These are phyloP conservation scores for Mimachlamys varia DNA, from an alignment of 2,888 invertebrate species.

Conservation along the genomic window DNA sequence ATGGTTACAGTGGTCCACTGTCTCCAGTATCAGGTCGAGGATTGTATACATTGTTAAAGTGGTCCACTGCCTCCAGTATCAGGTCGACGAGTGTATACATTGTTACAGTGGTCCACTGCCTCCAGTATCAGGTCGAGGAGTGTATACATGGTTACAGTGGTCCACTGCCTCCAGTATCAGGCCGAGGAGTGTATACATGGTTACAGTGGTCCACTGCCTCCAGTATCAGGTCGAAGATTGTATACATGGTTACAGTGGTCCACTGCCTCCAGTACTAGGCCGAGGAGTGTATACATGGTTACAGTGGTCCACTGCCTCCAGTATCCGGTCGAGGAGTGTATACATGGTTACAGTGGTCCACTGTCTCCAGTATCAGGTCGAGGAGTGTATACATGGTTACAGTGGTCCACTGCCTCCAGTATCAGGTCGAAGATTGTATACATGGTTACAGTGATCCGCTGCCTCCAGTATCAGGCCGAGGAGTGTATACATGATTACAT, in stretches of 20 bases:
- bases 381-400: background rate
- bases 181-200: no score
- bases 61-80: background rate
- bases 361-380: background rate
- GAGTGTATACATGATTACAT: background rate
- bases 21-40: background rate
- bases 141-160: background rate
- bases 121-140: background rate
- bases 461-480: background rate
- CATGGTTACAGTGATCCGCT: background rate
- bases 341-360: background rate
- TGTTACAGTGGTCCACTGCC: background rate
- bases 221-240: background rate
- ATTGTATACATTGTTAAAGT: background rate
- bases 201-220: background rate
- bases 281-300: background rate
- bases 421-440: background rate
- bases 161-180: background rate
- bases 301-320: background rate
- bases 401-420: background rate
- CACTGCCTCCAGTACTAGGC: background rate
- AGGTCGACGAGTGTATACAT: no score
- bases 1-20: background rate
- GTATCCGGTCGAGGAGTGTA: background rate
- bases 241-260: background rate